Conservation (phyloP, 2,888 invertebrate genomes). For the Thecocarcelia acutangulata region DNA sequence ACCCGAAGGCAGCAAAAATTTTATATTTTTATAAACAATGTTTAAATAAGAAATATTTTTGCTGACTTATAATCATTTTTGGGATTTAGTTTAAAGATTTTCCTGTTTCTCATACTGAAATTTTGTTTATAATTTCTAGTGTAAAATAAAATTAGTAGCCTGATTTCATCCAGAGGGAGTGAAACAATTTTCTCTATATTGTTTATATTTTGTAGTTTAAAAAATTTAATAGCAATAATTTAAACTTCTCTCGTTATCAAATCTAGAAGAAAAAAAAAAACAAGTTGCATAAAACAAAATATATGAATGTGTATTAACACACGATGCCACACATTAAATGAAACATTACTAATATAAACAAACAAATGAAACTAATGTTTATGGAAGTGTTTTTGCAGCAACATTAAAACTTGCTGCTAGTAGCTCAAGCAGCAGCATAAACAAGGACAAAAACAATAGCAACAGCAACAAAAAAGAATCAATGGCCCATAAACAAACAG, state of each 20-base stretch:
- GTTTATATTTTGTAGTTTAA: conserved; percentile 13
- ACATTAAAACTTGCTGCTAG: not conserved
- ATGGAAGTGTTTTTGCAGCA: conserved; percentile 11
- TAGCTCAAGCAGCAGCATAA: conserved; percentile 31
- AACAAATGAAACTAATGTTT: conserved; percentile 44
- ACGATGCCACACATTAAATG: conserved; percentile 66
- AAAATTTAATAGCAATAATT: conserved; percentile 21
- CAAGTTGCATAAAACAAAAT: conserved; percentile 29
- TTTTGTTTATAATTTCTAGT: no score
- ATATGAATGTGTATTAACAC: conserved; percentile 44
- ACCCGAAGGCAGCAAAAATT: not conserved
- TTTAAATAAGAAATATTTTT: conserved; percentile 8
- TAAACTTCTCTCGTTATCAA: not conserved
- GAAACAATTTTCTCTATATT: not conserved
- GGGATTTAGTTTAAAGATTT: conserved; percentile 46
- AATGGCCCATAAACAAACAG: conserved; percentile 64
- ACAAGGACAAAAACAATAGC: conserved; percentile 1
- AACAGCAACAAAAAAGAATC: conserved; percentile 48
- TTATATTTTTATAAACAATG: conserved; percentile 30
- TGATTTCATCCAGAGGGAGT: not conserved
- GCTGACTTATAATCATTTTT: conserved; percentile 55
- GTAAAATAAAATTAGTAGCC: no score
- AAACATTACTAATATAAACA: conserved; percentile 65
- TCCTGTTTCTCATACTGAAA: no score
- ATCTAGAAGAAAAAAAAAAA: not conserved